These are phyloP conservation scores for Triplophysa bombifrons DNA, from an alignment of 2,797 vertebrate genomes.

Conservation along the genomic window DNA sequence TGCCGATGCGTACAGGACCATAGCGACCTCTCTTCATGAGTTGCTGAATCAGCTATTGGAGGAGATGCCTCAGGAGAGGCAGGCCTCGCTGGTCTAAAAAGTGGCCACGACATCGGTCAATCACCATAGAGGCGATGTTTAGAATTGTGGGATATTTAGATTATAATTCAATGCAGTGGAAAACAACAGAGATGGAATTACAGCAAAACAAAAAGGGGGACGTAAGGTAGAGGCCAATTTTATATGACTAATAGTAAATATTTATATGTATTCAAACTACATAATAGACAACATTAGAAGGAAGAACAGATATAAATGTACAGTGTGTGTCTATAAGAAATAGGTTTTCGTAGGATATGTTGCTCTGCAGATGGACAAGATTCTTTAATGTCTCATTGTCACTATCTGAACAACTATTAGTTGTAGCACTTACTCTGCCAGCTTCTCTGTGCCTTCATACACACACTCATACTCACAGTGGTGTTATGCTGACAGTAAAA, in stretches of 20 bases:
- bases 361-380: constrained; percentile 3
- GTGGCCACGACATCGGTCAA: not conserved
- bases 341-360: constrained; percentile 5
- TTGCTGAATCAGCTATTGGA: constrained; percentile 96
- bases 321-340: not conserved
- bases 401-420: constrained; percentile 61
- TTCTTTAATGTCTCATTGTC: constrained; percentile 33
- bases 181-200: not conserved
- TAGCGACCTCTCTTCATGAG: constrained; percentile 92
- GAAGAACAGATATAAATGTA: constrained; percentile 12
- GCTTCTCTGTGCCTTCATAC: constrained; percentile 52
- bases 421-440: constrained; percentile 52
- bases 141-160: not conserved
- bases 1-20: constrained; percentile 82
- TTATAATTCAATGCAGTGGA: constrained; percentile 9
- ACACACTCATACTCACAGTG: constrained; percentile 15
- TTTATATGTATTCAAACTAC: constrained; percentile 25
- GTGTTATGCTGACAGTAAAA: constrained; percentile 9
- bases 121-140: constrained; percentile 57
- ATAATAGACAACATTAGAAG: not conserved
- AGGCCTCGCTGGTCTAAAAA: constrained; percentile 87
- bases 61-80: constrained; percentile 92
- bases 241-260: constrained; percentile 8
- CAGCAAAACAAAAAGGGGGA: not conserved
- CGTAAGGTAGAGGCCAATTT: constrained; percentile 5